Evolutionary conservation across 1,140 invertebrate genomes (phyloP).

Genomic region (Matsumurasca onukii): DNA sequence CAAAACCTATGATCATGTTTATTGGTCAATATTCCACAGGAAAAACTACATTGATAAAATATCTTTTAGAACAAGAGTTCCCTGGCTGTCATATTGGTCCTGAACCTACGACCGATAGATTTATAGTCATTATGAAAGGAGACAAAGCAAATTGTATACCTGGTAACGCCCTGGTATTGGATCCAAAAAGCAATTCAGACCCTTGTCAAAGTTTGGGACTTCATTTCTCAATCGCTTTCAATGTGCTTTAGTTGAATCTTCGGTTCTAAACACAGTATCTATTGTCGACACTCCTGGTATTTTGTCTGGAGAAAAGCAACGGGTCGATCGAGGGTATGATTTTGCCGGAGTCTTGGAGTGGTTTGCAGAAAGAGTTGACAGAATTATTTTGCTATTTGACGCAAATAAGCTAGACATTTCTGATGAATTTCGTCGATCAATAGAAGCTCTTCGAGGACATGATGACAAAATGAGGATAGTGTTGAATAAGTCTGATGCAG

Average conservation of each 20-base stretch:
- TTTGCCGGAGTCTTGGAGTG: constrained; percentile 72
- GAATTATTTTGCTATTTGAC: constrained; percentile 73
- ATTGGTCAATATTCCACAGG: constrained; percentile 77
- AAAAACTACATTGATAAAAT: constrained; percentile 73
- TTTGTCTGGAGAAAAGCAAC: constrained; percentile 89
- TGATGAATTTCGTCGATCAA: constrained; percentile 66
- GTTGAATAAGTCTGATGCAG: constrained; percentile 74
- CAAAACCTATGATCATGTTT: constrained; percentile 71
- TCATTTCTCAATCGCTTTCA: constrained; percentile 81
- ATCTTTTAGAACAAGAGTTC: constrained; percentile 63
- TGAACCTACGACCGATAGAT: constrained; percentile 69
- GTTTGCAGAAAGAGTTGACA: constrained; percentile 73
- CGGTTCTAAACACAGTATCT: constrained; percentile 89
- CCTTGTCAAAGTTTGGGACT: constrained; percentile 68
- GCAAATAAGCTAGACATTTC: constrained; percentile 77
- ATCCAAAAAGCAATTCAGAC: constrained; percentile 68
- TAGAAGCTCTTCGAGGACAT: constrained; percentile 64
- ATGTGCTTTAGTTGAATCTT: constrained; percentile 82
- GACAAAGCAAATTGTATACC: constrained; percentile 65
- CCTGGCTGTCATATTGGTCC: constrained; percentile 64
- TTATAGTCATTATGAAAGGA: constrained; percentile 69
- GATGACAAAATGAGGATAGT: constrained; percentile 73
- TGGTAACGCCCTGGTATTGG: constrained; percentile 73
- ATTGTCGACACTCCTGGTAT: constrained; percentile 97
- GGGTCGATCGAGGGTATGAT: constrained; percentile 96